A percentile compares a stretch with the other conserved stretches of the same genome.
phyloP scores from a whole-genome alignment of 2,888 invertebrate genomes.

The Drosophila fulvimacula region DNA sequence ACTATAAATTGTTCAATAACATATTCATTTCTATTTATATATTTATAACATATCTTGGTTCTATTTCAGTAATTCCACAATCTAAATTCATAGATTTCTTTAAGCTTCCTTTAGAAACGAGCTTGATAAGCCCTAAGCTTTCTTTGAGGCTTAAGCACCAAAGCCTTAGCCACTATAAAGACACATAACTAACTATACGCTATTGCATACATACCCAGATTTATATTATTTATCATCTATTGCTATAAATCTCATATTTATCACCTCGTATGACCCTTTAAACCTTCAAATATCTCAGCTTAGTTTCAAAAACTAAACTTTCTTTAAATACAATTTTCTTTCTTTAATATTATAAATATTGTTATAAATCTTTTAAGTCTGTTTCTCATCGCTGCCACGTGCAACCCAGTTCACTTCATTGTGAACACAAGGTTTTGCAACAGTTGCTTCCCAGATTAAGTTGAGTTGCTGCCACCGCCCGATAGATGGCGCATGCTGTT shows the following conservation, averaged over 20 bases:
- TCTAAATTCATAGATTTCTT: neutral
- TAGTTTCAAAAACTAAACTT: neutral
- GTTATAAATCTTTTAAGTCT: too few species aligned
- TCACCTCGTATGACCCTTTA: too few species aligned
- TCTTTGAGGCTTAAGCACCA: too few species aligned
- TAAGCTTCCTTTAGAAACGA: neutral
- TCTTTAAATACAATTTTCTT: neutral
- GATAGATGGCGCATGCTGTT: slow-evolving; percentile 36
- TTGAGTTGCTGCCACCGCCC: slow-evolving; percentile 37
- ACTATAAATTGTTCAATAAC: neutral
- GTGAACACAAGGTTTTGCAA: slow-evolving; percentile 7
- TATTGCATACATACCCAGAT: neutral
- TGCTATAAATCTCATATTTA: too few species aligned
- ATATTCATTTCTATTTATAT: neutral
- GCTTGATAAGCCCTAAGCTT: neutral
- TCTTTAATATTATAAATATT: too few species aligned
- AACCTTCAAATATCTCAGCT: neutral
- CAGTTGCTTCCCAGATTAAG: slow-evolving; percentile 23
- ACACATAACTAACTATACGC: neutral
- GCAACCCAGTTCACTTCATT: neutral
- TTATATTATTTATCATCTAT: neutral
- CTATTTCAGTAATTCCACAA: neutral
- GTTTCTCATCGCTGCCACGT: neutral
- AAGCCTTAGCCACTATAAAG: neutral
- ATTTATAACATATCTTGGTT: too few species aligned